phyloP scores from a whole-genome alignment of 2,888 invertebrate genomes.

The Parnassius glacialis region DNA sequence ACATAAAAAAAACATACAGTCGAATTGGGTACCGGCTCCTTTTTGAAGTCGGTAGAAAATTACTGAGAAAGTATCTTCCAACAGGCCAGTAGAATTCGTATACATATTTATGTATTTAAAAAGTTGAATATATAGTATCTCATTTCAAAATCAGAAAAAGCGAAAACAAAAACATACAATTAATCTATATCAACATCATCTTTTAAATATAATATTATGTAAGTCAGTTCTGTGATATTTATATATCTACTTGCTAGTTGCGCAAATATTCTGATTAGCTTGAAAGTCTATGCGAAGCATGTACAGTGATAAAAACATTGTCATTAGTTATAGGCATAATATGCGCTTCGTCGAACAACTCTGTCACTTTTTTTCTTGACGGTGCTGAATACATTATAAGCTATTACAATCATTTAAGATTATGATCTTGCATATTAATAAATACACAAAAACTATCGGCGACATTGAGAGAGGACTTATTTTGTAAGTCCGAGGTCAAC shows the following conservation, averaged over 20 bases:
- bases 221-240: background rate
- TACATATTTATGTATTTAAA: too few relatives aligned
- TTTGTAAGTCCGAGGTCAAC: conserved; percentile 1
- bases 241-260: conserved; percentile 2
- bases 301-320: conserved; percentile 38
- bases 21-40: too few relatives aligned
- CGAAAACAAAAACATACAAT: too few relatives aligned
- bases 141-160: too few relatives aligned
- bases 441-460: conserved; percentile 43
- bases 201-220: background rate
- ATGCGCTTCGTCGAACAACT: conserved; percentile 18
- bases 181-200: too few relatives aligned
- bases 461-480: conserved; percentile 18
- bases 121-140: too few relatives aligned
- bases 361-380: conserved; percentile 47
- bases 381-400: conserved; percentile 62
- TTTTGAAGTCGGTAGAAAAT: too few relatives aligned
- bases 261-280: conserved; percentile 21
- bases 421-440: conserved; percentile 62
- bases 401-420: conserved; percentile 74
- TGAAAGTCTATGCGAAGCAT: conserved; percentile 15
- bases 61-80: too few relatives aligned
- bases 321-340: conserved; percentile 41
- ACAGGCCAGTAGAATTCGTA: too few relatives aligned
- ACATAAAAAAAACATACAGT: too few relatives aligned